phyloP scores from a whole-genome alignment of 1,140 invertebrate species.

The Drosophila pruinosa region DNA sequence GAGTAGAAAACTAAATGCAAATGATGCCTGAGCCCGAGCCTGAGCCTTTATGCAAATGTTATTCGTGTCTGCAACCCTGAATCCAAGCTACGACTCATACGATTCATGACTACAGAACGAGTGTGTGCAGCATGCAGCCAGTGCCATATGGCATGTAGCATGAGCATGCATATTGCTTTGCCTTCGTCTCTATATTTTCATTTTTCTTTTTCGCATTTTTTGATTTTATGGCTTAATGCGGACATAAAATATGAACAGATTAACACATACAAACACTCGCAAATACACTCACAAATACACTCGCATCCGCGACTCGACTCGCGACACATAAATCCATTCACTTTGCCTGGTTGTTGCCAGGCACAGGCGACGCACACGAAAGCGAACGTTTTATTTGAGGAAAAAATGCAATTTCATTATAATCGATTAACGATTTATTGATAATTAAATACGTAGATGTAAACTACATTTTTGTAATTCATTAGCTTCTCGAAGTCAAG shows the following conservation, averaged over 20 bases:
- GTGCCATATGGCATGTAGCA: neutral
- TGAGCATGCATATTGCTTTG: slow-evolving; percentile 30
- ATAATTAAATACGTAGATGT: too few relatives aligned
- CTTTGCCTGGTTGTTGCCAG: neutral
- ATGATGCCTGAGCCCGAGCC: slow-evolving; percentile 50
- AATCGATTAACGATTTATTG: neutral
- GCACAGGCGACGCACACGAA: slow-evolving; percentile 40
- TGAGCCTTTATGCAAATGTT: slow-evolving; percentile 68
- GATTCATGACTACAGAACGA: slow-evolving; percentile 18
- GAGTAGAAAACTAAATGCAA: slow-evolving; percentile 50
- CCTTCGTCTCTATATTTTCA: slow-evolving; percentile 26
- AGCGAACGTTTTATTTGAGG: neutral
- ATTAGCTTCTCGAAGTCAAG: too few relatives aligned
- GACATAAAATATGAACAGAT: slow-evolving; percentile 67
- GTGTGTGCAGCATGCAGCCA: neutral
- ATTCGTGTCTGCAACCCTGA: slow-evolving; percentile 28
- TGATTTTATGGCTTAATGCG: slow-evolving; percentile 66
- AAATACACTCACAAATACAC: neutral
- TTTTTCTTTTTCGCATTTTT: slow-evolving; percentile 50
- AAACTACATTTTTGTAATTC: too few relatives aligned
- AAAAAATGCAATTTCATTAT: too few relatives aligned
- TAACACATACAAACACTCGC: slow-evolving; percentile 38
- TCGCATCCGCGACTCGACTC: neutral
- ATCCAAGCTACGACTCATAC: slow-evolving; percentile 35
- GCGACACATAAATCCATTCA: neutral